Percentiles rank a stretch among this genome's conserved stretches.
These are phyloP conservation scores for Aphelenchoides fujianensis DNA, from an alignment of 1,140 invertebrate species.

Conservation along the genomic window DNA sequence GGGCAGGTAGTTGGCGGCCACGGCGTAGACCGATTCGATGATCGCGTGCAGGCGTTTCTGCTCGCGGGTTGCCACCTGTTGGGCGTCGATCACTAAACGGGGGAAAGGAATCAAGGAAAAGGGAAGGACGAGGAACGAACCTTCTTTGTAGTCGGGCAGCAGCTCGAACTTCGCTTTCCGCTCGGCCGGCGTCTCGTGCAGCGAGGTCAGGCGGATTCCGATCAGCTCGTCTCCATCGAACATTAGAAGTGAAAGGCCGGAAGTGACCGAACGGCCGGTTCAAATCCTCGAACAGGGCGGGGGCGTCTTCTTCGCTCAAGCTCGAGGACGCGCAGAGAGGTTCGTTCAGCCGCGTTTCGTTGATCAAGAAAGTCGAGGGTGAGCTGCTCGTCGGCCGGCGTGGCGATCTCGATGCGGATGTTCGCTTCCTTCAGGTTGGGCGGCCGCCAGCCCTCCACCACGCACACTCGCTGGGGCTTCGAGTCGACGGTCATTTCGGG, in stretches of 20 bases:
- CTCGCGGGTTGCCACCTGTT: neutral
- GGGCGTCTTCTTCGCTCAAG: neutral
- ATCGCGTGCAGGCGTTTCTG: neutral
- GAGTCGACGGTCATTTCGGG: too few species aligned
- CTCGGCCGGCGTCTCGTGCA: neutral
- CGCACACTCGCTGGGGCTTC: neutral
- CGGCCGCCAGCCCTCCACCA: neutral
- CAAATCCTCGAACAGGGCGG: neutral
- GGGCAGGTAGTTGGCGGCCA: neutral
- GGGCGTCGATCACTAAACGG: neutral
- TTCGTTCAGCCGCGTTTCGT: neutral
- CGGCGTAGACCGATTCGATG: neutral
- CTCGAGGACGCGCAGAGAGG: neutral
- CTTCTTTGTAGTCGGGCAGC: slow-evolving; percentile 10
- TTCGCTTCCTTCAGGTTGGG: neutral
- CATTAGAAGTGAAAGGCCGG: neutral
- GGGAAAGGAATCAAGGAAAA: too few species aligned
- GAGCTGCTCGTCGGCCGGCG: neutral
- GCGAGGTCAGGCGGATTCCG: neutral
- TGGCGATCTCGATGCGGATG: neutral
- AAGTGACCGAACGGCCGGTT: neutral
- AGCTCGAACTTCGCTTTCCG: neutral
- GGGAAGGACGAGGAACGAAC: too few species aligned
- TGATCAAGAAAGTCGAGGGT: neutral
- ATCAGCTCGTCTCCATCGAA: neutral